Conservation (phyloP, 2,888 invertebrate genomes). For the Neocrepidodera transversa region DNA sequence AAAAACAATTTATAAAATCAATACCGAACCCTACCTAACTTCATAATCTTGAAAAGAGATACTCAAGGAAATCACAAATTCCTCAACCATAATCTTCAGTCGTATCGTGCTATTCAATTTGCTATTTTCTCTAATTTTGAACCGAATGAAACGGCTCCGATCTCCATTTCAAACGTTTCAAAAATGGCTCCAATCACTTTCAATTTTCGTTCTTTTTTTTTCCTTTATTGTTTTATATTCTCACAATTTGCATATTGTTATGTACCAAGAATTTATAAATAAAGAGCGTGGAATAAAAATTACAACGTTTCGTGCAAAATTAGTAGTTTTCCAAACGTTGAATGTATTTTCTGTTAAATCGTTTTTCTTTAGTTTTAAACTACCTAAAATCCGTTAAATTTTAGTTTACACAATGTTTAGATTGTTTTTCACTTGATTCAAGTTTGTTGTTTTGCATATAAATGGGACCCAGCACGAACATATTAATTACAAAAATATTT, state of each 20-base stretch:
- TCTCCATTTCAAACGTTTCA: conserved; percentile 14
- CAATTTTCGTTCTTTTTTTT: conserved; percentile 25
- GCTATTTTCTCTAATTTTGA: conserved; percentile 12
- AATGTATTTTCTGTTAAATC: too few relatives aligned
- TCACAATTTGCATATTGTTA: too few relatives aligned
- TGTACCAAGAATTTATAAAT: too few relatives aligned
- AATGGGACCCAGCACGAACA: too few relatives aligned
- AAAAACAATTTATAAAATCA: conserved; percentile 13
- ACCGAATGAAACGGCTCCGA: background rate
- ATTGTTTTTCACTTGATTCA: too few relatives aligned
- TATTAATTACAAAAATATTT: too few relatives aligned
- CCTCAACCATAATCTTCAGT: conserved; percentile 6
- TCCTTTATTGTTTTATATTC: conserved; percentile 15
- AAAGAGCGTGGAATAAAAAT: background rate
- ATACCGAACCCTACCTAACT: conserved; percentile 12
- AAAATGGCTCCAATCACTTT: conserved; percentile 26
- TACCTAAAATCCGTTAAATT: too few relatives aligned
- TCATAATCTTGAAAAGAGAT: conserved; percentile 16
- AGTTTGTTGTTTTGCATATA: too few relatives aligned
- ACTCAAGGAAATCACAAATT: conserved; percentile 4
- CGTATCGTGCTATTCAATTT: conserved; percentile 13
- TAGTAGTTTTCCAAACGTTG: too few relatives aligned
- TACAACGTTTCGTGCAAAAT: background rate
- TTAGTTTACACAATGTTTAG: too few relatives aligned
- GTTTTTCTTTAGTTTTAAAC: too few relatives aligned